These are phyloP conservation scores for Catalaphyllia jardinei DNA, from an alignment of 64 coral and sea anemone species.

Conservation along the genomic window DNA sequence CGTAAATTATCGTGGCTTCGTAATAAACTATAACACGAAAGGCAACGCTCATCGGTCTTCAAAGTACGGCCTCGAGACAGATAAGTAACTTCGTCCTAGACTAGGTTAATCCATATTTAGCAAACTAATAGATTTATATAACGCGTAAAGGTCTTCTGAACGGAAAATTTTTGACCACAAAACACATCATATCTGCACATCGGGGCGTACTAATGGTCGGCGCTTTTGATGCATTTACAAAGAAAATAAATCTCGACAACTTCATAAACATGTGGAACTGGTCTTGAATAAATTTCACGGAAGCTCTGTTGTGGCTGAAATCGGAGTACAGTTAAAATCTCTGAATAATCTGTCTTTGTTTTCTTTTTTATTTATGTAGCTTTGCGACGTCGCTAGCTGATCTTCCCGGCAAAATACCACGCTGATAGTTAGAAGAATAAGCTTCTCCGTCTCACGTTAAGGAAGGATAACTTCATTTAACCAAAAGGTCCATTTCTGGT, in stretches of 20 bases:
- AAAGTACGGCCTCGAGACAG: not conserved
- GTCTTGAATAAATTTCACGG: not conserved
- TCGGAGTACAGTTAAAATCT: no score
- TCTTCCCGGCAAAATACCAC: no score
- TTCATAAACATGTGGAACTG: not conserved
- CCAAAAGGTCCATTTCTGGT: no score
- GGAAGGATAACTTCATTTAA: no score
- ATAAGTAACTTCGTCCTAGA: not conserved
- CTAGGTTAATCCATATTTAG: not conserved
- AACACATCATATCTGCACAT: not conserved
- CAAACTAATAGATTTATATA: not conserved
- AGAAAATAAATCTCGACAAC: slow-evolving; percentile 15
- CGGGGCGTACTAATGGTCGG: not conserved
- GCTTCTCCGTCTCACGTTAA: no score
- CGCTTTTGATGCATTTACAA: slow-evolving; percentile 2
- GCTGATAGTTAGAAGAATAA: no score
- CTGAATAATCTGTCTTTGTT: no score
- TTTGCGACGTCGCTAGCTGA: no score
- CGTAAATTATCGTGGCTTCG: no score
- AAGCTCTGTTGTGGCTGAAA: not conserved
- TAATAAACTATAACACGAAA: no score
- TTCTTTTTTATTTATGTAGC: no score
- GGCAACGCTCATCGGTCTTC: no score
- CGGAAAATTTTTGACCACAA: not conserved
- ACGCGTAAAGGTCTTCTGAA: not conserved